Conservation (phyloP, 1,140 invertebrate species). For the Chironomus tepperi region DNA sequence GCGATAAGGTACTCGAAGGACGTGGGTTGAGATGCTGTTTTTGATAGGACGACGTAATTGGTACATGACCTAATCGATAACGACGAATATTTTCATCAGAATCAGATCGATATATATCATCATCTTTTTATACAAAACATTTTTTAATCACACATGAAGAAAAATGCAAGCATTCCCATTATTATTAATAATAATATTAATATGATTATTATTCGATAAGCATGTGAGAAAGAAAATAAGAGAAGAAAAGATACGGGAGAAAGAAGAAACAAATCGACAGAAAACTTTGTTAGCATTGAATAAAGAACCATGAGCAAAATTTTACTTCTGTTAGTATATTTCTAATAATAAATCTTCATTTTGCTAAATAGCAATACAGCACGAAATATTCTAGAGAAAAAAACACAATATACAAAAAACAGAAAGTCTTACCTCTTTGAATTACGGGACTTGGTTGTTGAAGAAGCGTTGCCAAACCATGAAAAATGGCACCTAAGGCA, state of each 20-base stretch:
- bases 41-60: neutral
- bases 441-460: slow-evolving; percentile 83
- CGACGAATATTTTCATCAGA: slow-evolving; percentile 27
- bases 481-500: slow-evolving; percentile 65
- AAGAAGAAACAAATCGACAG: slow-evolving; percentile 6
- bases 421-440: slow-evolving; percentile 57
- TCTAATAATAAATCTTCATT: neutral
- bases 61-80: neutral
- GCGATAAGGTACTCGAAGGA: neutral
- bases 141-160: too few species aligned
- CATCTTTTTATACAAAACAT: neutral
- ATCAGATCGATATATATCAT: slow-evolving; percentile 24
- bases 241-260: slow-evolving; percentile 27
- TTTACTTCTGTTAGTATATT: too few species aligned
- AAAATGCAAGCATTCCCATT: too few species aligned
- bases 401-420: slow-evolving; percentile 29
- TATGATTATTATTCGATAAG: neutral
- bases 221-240: neutral
- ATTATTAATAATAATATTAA: neutral
- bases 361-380: neutral
- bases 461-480: slow-evolving; percentile 87
- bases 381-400: neutral
- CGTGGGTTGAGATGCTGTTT: neutral
- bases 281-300: slow-evolving; percentile 20
- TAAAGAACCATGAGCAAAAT: too few species aligned